phyloP scores from a whole-genome alignment of 1,140 invertebrate species.

The Drosophila neocordata region DNA sequence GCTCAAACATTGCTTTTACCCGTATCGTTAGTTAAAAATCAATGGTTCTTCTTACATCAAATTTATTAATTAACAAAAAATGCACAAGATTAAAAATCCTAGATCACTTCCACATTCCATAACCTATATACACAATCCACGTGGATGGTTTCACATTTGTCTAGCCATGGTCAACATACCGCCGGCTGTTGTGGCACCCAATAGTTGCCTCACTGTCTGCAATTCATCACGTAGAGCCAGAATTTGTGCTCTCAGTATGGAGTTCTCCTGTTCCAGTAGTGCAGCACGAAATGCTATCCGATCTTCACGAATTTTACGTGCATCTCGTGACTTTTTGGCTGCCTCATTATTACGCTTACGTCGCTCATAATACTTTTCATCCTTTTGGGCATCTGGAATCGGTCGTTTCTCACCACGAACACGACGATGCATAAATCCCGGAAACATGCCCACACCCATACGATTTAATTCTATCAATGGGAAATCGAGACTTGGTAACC shows the following conservation, averaged over 20 bases:
- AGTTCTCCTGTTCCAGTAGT: conserved; percentile 93
- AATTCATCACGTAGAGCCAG: conserved; percentile 91
- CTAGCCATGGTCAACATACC: conserved; percentile 61
- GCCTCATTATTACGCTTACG: conserved; percentile 94
- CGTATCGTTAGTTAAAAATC: too few species aligned
- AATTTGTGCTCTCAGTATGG: conserved; percentile 91
- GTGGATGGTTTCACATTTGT: conserved; percentile 26
- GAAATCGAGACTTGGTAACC: conserved; percentile 58
- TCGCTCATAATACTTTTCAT: conserved; percentile 94
- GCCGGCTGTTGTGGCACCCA: conserved; percentile 59
- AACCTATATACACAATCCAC: conserved; percentile 36
- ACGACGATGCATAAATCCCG: conserved; percentile 83
- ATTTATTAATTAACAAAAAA: conserved; percentile 3
- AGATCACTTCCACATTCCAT: conserved; percentile 1
- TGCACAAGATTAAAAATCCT: background rate
- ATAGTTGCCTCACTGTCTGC: conserved; percentile 87
- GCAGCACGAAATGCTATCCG: conserved; percentile 90
- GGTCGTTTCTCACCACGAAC: conserved; percentile 93
- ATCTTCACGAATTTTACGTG: conserved; percentile 92
- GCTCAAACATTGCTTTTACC: too few species aligned
- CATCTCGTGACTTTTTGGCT: conserved; percentile 94
- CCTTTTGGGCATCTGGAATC: conserved; percentile 93
- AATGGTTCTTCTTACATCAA: background rate
- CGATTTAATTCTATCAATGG: conserved; percentile 76
- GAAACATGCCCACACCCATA: conserved; percentile 66